Evolutionary conservation across 1,140 invertebrate species (phyloP), one percentile per base, ranked within the genome.

Genomic region (Leptestheria dahalacensis): DNA sequence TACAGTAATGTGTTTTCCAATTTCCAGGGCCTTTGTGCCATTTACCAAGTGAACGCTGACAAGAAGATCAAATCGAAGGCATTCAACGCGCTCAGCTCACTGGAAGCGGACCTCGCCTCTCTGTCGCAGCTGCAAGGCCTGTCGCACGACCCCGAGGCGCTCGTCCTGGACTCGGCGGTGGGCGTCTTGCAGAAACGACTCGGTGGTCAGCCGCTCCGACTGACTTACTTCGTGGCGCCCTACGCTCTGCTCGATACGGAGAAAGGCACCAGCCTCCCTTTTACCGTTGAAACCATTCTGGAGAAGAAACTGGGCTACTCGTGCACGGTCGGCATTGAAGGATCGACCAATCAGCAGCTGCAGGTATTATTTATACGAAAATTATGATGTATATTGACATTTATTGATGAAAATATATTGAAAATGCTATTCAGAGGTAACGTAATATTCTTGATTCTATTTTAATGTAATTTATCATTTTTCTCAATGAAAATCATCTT

Each of bases 191-290:
- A 77, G 61, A 72, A 72, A 25, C 64, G 78, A 33, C 68, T 72
- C 63, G 77, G 77, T 65, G 78, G 75, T 74, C 24, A 50, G 20
- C 51, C 58, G 11, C 18, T 60, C 86, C 88, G 88, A 66, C 71
- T 97, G 12, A 93, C 88, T 0, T 97, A 94, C 71, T 95, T 95
- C 70, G 87, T 96, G 20, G 88, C 89, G n/a, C 91, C 91, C 0
- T 95, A 94, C 70, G 90, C 95, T 70, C 74, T 95, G 18, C 74
- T 94, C 62, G 85, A 93, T 72, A 76, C 81, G 59, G 82, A 83
- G 61, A 79, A 77, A 60, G 81, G 82, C 66, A 79, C 79, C n/a
- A 77, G 83, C 15, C 79, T 86, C 68, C 79, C 82, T 15, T 74
- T 92, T 59, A 87, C 81, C 57, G 75, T 82, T 18, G 87, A 91